These are phyloP conservation scores for Ooceraea biroi DNA, from an alignment of 1,140 invertebrate genomes.

Conservation along the genomic window DNA sequence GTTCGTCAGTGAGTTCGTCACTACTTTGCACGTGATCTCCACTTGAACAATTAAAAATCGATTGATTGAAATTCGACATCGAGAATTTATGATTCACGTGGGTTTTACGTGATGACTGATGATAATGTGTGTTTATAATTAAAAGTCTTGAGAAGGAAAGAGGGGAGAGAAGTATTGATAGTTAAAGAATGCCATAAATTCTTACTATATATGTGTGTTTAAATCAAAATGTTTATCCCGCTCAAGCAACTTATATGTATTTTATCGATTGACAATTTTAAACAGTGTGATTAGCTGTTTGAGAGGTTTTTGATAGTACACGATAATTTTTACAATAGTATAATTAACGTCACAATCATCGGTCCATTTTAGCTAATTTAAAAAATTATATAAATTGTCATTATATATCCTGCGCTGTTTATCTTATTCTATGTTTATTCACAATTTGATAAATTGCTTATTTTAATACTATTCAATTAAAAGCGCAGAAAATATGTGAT, in stretches of 20 bases:
- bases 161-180: background rate
- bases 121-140: constrained; percentile 28
- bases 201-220: background rate
- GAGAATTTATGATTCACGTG: constrained; percentile 24
- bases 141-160: background rate
- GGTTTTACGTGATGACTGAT: constrained; percentile 14
- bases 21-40: constrained; percentile 27
- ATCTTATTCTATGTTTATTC: background rate
- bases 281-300: background rate
- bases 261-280: background rate
- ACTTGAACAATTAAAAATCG: constrained; percentile 51
- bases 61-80: constrained; percentile 37
- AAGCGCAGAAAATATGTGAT: background rate
- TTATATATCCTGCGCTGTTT: background rate
- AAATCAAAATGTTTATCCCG: constrained; percentile 18
- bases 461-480: background rate
- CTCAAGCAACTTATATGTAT: background rate
- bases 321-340: background rate
- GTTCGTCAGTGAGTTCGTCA: too few species aligned
- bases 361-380: background rate
- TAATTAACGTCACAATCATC: background rate
- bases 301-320: background rate
- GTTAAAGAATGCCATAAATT: constrained; percentile 33
- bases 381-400: background rate
- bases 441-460: background rate